Evolutionary conservation across 2,113 vertebrate species (phyloP).

Genomic region (Romanogobio albipinnatus): DNA sequence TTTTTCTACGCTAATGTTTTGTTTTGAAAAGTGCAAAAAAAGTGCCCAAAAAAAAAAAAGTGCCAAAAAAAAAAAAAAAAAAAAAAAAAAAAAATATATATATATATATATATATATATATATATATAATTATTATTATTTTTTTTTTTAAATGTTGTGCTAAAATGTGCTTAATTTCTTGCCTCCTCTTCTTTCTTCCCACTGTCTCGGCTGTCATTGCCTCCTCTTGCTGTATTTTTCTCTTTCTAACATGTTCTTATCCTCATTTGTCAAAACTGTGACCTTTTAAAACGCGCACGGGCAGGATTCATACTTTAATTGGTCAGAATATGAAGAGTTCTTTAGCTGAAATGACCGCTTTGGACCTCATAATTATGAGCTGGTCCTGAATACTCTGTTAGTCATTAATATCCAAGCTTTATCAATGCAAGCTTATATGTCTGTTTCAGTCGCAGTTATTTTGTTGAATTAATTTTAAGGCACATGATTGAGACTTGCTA

Average conservation of each 20-base stretch:
- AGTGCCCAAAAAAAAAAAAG: too few relatives aligned
- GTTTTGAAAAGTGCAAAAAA: neutral
- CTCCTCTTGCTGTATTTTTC: neutral
- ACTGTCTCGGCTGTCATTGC: neutral
- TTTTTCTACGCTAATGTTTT: neutral
- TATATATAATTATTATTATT: too few relatives aligned
- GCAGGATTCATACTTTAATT: conserved; percentile 53
- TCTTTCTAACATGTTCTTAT: neutral
- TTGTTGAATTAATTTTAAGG: conserved; percentile 28
- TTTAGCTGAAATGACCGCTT: conserved; percentile 9
- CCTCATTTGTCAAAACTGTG: conserved; percentile 39
- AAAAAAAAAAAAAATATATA: too few relatives aligned
- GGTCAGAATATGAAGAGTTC: conserved; percentile 22
- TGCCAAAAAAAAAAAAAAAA: too few relatives aligned
- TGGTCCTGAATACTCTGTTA: conserved; percentile 22
- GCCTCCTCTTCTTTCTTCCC: neutral
- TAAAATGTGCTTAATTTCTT: conserved; percentile 2
- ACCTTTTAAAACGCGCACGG: conserved; percentile 47
- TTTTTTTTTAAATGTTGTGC: too few relatives aligned
- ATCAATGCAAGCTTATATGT: neutral
- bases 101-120: too few relatives aligned
- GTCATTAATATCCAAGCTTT: conserved; percentile 17
- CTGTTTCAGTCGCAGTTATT: conserved; percentile 5
- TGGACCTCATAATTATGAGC: conserved; percentile 32
- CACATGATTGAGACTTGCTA: neutral